Base-by-base conservation (phyloP, 1,140 invertebrate genomes). In the Chironomus tepperi region DNA sequence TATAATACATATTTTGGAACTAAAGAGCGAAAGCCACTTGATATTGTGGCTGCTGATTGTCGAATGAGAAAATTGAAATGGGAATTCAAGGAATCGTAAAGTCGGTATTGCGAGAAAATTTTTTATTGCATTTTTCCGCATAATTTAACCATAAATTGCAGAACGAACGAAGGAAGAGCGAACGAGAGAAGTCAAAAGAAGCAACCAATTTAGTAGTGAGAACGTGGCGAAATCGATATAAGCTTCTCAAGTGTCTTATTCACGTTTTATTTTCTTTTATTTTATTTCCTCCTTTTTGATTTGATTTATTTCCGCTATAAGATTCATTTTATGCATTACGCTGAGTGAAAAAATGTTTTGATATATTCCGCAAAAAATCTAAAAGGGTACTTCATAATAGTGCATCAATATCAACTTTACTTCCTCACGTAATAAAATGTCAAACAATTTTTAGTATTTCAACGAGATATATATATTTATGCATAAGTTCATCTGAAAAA, bases 91-190 rank as follows among this genome's bases (percentile, higher is more conserved):
- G 43, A 10, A 15, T 57, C n/a, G n/a, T 57, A 57, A 57, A 57
- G 47, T 57, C 47, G 47, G 18, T 19, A 70, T 21, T 70, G 65
- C 65, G 65, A 70, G 16, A 21, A 70, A 70, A 70, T 70, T 70
- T 57, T 57, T 70, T 70, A 70, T 70, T 70, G 65, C 65, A 70
- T 70, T 70, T 57, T 70, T 70, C 65, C 65, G 65, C 65, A 70
- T 70, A 70, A 70, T 70, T 70, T 70, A 15, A 70, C 65, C 65
- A 70, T 70, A 70, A 70, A 70, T 70, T 70, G 65, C 16, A 70
- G 65, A 57, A n/a, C 47, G n/a, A 57, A n/a, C 47, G 12, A 57
- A n/a, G 3, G 12, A n/a, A 57, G 47, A 47, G 43, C 15, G 43
- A 57, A n/a, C 12, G 47, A 57, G 15, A 47, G 15, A 47, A 10